phyloP scores from a whole-genome alignment of 2,888 invertebrate genomes.

The Drosophila flavopinicola region DNA sequence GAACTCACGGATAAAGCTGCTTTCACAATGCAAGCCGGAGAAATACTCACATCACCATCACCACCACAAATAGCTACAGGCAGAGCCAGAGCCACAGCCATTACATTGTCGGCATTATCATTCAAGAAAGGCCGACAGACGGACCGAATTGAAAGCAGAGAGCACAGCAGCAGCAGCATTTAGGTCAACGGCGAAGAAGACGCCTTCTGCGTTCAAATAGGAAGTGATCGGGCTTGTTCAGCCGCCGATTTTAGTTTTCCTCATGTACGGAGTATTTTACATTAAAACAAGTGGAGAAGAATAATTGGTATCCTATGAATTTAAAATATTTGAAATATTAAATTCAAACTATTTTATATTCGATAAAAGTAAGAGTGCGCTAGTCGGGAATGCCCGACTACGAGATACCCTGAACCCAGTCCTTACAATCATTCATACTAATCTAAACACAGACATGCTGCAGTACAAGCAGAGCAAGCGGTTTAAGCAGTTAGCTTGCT shows the following conservation, averaged over 20 bases:
- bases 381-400: too few species aligned
- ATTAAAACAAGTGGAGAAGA: too few species aligned
- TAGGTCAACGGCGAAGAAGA: conserved; percentile 10
- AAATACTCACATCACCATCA: conserved; percentile 15
- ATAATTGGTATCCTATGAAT: too few species aligned
- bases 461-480: too few species aligned
- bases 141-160: conserved; percentile 5
- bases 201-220: background rate
- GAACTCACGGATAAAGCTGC: conserved; percentile 31
- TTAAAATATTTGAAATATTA: too few species aligned
- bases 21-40: conserved; percentile 42
- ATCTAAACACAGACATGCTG: too few species aligned
- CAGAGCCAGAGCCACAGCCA: background rate
- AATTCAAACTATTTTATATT: too few species aligned
- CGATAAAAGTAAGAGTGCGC: too few species aligned
- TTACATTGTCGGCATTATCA: conserved; percentile 15
- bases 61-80: conserved; percentile 4
- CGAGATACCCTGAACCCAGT: too few species aligned
- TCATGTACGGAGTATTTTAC: background rate
- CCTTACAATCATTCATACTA: too few species aligned
- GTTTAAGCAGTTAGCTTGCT: too few species aligned
- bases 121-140: conserved; percentile 16
- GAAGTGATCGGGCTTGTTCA: background rate
- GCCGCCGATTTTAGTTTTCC: background rate
- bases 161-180: background rate